These are phyloP conservation scores for Horisme vitalbata DNA, from an alignment of 2,888 invertebrate species.

Conservation along the genomic window DNA sequence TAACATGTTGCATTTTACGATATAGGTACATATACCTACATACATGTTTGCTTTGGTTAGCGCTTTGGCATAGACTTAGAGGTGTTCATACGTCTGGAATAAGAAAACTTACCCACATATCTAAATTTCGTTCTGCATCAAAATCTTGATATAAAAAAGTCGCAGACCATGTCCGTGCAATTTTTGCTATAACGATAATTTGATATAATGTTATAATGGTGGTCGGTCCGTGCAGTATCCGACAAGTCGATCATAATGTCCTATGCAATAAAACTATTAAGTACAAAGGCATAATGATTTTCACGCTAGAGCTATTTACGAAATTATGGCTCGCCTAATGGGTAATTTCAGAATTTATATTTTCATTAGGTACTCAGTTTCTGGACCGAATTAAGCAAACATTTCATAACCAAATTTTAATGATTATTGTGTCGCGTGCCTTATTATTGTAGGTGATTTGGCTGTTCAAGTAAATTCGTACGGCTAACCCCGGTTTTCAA, in stretches of 20 bases:
- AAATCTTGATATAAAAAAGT: slow-evolving; percentile 17
- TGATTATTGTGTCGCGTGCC: too few relatives aligned
- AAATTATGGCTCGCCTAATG: background rate
- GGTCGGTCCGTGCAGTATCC: slow-evolving; percentile 1
- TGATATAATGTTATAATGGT: slow-evolving; percentile 22
- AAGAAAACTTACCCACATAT: background rate
- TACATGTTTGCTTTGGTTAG: too few relatives aligned
- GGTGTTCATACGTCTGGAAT: too few relatives aligned
- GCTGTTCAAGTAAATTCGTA: too few relatives aligned
- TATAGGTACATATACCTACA: too few relatives aligned
- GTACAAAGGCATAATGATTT: background rate
- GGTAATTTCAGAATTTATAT: slow-evolving; percentile 1
- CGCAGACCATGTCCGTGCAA: slow-evolving; percentile 12
- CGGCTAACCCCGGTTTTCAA: too few relatives aligned
- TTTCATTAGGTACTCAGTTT: background rate
- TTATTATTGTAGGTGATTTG: too few relatives aligned
- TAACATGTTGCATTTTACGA: too few relatives aligned
- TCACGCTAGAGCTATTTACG: background rate
- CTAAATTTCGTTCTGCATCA: slow-evolving; percentile 14
- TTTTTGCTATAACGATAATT: slow-evolving; percentile 24
- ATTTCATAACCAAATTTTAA: slow-evolving; percentile 3
- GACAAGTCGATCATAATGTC: background rate
- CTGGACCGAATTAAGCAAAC: slow-evolving; percentile 3
- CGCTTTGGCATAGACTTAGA: too few relatives aligned
- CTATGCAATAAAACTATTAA: background rate